phyloP scores from a whole-genome alignment of 2,797 vertebrate genomes.

The Pampus argenteus region DNA sequence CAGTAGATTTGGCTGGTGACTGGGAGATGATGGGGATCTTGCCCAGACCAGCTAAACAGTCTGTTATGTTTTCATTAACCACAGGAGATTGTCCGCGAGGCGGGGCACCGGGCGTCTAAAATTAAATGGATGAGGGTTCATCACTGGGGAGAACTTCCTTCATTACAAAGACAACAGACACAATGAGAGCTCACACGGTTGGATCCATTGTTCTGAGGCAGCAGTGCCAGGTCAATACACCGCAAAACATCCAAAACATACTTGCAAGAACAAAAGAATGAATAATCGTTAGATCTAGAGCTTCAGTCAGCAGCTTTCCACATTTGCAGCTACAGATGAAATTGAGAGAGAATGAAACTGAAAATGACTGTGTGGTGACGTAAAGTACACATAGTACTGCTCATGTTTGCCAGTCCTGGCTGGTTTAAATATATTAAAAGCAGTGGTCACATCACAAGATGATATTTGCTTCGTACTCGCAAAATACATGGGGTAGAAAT shows the following conservation, averaged over 20 bases:
- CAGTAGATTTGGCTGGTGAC: slow-evolving; percentile 55
- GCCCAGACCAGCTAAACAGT: slow-evolving; percentile 54
- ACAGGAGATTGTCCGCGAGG: slow-evolving; percentile 56
- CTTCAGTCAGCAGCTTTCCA: slow-evolving; percentile 10
- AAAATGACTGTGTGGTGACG: slow-evolving; percentile 6
- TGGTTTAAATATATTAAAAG: not conserved
- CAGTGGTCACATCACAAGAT: too few species aligned
- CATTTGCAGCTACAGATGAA: slow-evolving; percentile 7
- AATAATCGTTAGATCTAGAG: slow-evolving; percentile 2
- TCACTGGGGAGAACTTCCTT: slow-evolving; percentile 70
- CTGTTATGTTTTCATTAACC: slow-evolving; percentile 76
- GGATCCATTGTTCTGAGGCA: slow-evolving; percentile 53
- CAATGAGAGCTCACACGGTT: slow-evolving; percentile 52
- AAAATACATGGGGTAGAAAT: too few species aligned
- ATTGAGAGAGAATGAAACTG: slow-evolving; percentile 2
- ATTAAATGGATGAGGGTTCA: slow-evolving; percentile 74
- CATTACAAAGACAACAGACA: slow-evolving; percentile 59
- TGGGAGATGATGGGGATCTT: slow-evolving; percentile 61
- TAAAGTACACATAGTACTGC: not conserved
- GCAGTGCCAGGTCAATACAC: slow-evolving; percentile 56
- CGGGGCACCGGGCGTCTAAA: slow-evolving; percentile 59
- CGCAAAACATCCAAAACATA: slow-evolving; percentile 34
- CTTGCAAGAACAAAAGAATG: slow-evolving; percentile 36
- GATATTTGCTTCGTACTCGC: too few species aligned
- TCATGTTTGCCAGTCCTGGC: not conserved